Percentiles rank a stretch among this genome's conserved stretches.
These are phyloP conservation scores for Julus scanicus DNA, from an alignment of 2,888 invertebrate species.

Conservation along the genomic window DNA sequence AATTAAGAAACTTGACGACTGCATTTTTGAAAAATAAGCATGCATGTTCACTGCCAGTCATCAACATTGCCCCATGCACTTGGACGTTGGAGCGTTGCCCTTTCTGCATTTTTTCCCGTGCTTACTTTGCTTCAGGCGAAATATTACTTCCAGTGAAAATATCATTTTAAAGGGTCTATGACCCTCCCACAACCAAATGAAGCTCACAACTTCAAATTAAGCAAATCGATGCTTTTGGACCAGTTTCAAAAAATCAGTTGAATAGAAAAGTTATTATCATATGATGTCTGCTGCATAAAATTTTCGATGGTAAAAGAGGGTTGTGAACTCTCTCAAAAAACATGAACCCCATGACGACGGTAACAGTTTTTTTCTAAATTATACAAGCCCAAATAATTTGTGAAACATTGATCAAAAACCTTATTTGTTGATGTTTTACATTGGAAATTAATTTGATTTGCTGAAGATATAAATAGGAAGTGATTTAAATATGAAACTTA, in stretches of 20 bases:
- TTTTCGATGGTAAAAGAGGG: no score
- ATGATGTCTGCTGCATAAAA: not conserved
- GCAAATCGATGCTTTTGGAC: not conserved
- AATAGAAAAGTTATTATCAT: no score
- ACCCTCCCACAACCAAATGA: not conserved
- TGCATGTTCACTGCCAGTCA: slow-evolving; percentile 25
- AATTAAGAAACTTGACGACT: not conserved
- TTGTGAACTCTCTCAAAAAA: no score
- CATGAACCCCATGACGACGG: no score
- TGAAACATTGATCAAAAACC: no score
- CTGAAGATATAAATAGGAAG: no score
- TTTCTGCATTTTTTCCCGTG: slow-evolving; percentile 8
- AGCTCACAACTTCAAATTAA: not conserved
- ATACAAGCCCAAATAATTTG: no score
- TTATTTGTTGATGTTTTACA: no score
- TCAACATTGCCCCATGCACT: not conserved
- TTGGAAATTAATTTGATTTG: no score
- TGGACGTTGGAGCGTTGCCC: slow-evolving; percentile 34
- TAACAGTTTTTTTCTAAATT: no score
- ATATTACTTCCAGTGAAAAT: slow-evolving; percentile 14
- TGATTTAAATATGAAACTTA: no score
- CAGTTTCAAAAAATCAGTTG: not conserved
- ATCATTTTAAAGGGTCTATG: slow-evolving; percentile 20
- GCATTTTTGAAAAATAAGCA: not conserved
- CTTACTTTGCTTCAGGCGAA: not conserved